These are phyloP conservation scores for Slavum lentiscoides DNA, from an alignment of 2,888 invertebrate genomes.

Conservation along the genomic window DNA sequence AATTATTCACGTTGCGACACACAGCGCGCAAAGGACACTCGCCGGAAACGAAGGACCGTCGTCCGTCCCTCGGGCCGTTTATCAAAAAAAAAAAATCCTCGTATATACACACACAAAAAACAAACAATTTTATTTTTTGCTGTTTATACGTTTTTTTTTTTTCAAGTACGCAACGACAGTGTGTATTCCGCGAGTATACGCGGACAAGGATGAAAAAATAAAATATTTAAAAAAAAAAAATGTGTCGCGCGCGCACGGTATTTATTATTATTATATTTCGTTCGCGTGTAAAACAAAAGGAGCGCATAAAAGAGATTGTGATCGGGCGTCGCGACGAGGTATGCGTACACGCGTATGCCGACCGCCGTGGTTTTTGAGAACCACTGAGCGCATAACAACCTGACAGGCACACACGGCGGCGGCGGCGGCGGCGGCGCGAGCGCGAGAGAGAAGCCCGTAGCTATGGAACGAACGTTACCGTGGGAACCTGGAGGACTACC, in stretches of 20 bases:
- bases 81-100: conserved; percentile 10
- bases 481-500: conserved; percentile 53
- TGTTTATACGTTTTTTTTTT: not conserved
- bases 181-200: not conserved
- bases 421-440: too few relatives aligned
- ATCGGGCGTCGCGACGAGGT: conserved; percentile 24
- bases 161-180: not conserved
- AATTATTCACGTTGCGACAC: too few relatives aligned
- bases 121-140: conserved; percentile 1
- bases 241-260: conserved; percentile 44
- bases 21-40: not conserved
- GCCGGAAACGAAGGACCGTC: not conserved
- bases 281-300: conserved; percentile 48
- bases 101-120: not conserved
- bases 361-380: conserved; percentile 38
- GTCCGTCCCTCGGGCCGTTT: conserved; percentile 11
- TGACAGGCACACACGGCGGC: conserved; percentile 53
- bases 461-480: conserved; percentile 54
- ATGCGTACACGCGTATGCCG: conserved; percentile 12
- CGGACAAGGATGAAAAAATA: not conserved
- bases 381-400: conserved; percentile 52
- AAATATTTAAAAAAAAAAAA: conserved; percentile 1
- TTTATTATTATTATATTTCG: not conserved
- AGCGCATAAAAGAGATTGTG: conserved; percentile 41
- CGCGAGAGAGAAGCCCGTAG: conserved; percentile 47